Evolutionary conservation across 1,140 invertebrate species (phyloP).

Genomic region (Drosophila pseudoananassae): DNA sequence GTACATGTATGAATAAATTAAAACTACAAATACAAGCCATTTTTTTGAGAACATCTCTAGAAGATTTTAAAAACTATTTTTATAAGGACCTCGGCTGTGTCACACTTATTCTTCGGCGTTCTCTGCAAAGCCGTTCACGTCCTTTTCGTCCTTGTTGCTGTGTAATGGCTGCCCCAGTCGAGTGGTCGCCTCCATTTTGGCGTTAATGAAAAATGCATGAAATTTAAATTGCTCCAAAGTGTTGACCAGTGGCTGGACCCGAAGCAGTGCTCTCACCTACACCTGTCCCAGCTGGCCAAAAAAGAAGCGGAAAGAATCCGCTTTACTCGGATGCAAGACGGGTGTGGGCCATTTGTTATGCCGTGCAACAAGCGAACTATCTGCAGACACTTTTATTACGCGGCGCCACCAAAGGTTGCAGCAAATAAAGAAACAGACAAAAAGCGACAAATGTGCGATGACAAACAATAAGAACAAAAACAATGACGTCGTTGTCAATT

Average conservation of each 20-base stretch:
- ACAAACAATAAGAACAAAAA: conserved; percentile 47
- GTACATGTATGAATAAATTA: no score
- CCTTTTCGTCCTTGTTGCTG: conserved; percentile 14
- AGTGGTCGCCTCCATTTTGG: conserved; percentile 57
- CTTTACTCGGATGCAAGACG: conserved; percentile 18
- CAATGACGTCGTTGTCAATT: conserved; percentile 66
- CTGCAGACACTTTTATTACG: conserved; percentile 70
- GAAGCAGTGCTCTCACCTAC: background rate
- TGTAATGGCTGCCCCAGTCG: conserved; percentile 40
- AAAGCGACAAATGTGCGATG: conserved; percentile 55
- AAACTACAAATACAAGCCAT: no score
- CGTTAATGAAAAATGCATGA: conserved; percentile 80
- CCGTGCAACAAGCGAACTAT: conserved; percentile 53
- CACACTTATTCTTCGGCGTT: conserved; percentile 7
- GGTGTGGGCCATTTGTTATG: conserved; percentile 38
- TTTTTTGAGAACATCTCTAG: no score
- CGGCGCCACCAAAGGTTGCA: conserved; percentile 8
- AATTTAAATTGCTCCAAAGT: conserved; percentile 80
- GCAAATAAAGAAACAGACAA: conserved; percentile 11
- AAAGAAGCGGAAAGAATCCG: conserved; percentile 3
- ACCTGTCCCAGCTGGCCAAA: conserved; percentile 8
- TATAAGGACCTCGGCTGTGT: conserved; percentile 7
- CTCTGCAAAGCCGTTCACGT: conserved; percentile 21
- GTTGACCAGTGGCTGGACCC: conserved; percentile 51
- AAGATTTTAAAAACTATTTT: background rate